Base-by-base conservation (phyloP, 2,797 vertebrate genomes). In the Triplophysa bombifrons region DNA sequence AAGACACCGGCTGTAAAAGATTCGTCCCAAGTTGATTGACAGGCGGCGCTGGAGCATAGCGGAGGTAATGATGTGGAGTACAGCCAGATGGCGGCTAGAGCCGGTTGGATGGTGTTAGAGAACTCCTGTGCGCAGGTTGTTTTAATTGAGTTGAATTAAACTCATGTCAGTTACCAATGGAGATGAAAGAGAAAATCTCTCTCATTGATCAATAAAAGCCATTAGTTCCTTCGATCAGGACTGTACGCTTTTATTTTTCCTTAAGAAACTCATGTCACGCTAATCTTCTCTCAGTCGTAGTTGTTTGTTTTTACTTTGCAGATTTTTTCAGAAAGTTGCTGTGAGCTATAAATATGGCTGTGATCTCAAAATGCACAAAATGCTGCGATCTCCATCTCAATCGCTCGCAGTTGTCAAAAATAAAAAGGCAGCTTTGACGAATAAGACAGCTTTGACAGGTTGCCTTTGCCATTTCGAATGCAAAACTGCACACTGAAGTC, bases 71-170 rank as follows among this genome's bases (percentile, higher is more conserved):
- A 50, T 58, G 55, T 38, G 63, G 27, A 44, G 68, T 8, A 3
- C 25, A 16, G 48, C 30, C 53, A 90, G 87, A 92, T 91, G 92
- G 91, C 88, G 87, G 91, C 91, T 91, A 90, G 88, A 86, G 88
- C 90, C 91, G 87, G 89, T 84, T 83, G 44, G 69, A 22, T n/a
- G 51, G 48, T 72, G 51, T 70, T 17, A n/a, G 84, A 73, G 74
- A 91, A 91, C 89, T 89, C 86, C 69, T 58, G 82, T 85, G 87
- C 90, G 91, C 88, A 90, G 71, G 89, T 91, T 91, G 91, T 92
- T 93, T 93, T 93, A 94, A 93, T 93, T 91, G 91, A 93, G 90
- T 91, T 89, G 90, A 93, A 92, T 93, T 92, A 91, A 93, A 93
- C 88, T 90, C 90, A 92, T 93, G 90, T 90, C 88, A 91, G 91